Evolutionary conservation across 2,113 vertebrate species (phyloP).

Genomic region (Eudyptes chrysolophus): DNA sequence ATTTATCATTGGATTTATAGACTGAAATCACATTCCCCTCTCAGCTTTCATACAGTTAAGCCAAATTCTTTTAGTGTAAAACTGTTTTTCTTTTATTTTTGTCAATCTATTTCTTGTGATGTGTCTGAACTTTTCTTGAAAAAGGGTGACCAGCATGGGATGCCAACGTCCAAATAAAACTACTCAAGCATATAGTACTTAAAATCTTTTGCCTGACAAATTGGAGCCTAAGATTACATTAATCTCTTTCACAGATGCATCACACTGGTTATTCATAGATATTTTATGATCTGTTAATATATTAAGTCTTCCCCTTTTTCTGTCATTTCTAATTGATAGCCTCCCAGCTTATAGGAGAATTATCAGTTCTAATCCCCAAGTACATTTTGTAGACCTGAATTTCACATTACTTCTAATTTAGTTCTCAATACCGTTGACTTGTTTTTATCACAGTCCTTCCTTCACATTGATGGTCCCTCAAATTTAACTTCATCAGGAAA

Average conservation of each 20-base stretch:
- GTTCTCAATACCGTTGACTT: not conserved
- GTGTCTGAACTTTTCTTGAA: not conserved
- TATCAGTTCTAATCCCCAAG: not conserved
- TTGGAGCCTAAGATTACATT: not conserved
- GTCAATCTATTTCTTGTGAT: not conserved
- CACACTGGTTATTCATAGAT: not conserved
- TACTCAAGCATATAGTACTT: not conserved
- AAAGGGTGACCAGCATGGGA: fast-evolving
- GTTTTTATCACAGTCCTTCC: not conserved
- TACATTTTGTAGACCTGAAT: not conserved
- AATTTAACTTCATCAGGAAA: not conserved
- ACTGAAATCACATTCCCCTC: not conserved
- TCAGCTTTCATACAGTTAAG: not conserved
- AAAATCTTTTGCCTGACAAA: not conserved
- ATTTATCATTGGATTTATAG: not conserved
- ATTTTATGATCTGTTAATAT: not conserved
- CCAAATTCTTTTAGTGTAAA: not conserved
- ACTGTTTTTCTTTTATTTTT: not conserved
- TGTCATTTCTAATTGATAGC: not conserved
- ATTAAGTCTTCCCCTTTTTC: not conserved
- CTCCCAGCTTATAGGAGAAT: not conserved
- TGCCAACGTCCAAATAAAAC: not conserved
- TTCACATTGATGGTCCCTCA: not conserved
- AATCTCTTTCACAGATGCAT: not conserved
- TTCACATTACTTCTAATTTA: not conserved